Percentiles rank a stretch among this genome's conserved stretches.
These are phyloP conservation scores for Ceratitis capitata DNA, from an alignment of 1,140 invertebrate genomes.

Conservation along the genomic window DNA sequence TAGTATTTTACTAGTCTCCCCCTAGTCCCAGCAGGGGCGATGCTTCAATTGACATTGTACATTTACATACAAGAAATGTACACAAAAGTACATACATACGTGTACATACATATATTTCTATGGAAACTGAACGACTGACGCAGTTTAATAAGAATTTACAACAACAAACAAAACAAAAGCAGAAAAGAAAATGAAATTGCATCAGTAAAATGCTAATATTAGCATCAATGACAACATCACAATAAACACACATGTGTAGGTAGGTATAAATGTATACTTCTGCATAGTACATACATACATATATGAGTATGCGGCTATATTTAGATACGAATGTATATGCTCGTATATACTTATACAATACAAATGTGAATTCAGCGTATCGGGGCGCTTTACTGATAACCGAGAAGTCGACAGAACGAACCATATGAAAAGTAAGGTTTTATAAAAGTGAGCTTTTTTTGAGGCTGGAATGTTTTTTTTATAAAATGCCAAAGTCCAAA, in stretches of 20 bases:
- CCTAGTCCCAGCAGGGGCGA: too few species aligned
- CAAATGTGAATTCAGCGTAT: not conserved
- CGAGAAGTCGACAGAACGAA: not conserved
- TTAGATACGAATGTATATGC: not conserved
- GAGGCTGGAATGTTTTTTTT: too few species aligned
- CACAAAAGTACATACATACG: not conserved
- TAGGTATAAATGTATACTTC: not conserved
- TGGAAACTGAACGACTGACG: not conserved
- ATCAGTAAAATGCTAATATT: conserved; percentile 23
- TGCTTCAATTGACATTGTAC: too few species aligned
- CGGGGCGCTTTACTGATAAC: not conserved
- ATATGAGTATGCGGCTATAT: not conserved
- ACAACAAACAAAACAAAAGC: not conserved
- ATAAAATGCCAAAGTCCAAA: too few species aligned
- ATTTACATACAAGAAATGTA: too few species aligned
- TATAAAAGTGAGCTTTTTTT: not conserved
- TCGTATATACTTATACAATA: too few species aligned
- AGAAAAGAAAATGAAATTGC: conserved; percentile 21
- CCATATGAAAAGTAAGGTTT: not conserved
- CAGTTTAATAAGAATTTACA: conserved; percentile 29
- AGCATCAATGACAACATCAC: not conserved
- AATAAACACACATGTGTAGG: not conserved
- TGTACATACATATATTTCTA: not conserved
- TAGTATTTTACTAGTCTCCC: too few species aligned
- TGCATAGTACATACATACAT: not conserved